phyloP scores from a whole-genome alignment of 2,888 invertebrate species.

The Caenorhabditis angaria region DNA sequence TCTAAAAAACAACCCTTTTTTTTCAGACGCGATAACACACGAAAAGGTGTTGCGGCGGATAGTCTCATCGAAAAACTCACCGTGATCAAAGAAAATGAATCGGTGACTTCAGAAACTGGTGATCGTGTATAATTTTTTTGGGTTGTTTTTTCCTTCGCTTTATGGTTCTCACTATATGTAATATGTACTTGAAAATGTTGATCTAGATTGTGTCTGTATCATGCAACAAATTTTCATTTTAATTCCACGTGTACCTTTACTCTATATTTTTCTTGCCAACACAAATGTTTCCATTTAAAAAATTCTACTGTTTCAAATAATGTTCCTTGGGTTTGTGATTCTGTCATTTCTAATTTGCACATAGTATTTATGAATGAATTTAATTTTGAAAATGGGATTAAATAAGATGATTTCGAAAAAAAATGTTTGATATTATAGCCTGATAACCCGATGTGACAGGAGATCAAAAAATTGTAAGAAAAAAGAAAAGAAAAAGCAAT shows the following conservation, averaged over 20 bases:
- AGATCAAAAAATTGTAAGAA: not conserved
- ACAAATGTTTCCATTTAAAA: not conserved
- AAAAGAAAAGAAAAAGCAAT: not conserved
- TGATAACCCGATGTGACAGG: not conserved
- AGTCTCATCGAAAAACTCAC: slow-evolving; percentile 55
- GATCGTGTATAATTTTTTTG: slow-evolving; percentile 40
- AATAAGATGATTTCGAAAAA: slow-evolving; percentile 7
- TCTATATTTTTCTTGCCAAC: not conserved
- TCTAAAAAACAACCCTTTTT: slow-evolving; percentile 4
- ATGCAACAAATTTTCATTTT: not conserved
- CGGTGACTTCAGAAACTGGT: slow-evolving; percentile 52
- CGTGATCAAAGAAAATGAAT: slow-evolving; percentile 57
- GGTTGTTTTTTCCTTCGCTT: not conserved
- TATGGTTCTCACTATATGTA: not conserved
- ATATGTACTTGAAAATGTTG: not conserved
- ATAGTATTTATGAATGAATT: slow-evolving; percentile 8
- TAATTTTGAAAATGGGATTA: not conserved
- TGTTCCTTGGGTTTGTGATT: slow-evolving; percentile 1
- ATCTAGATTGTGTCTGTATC: slow-evolving; percentile 3
- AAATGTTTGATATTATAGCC: slow-evolving; percentile 2
- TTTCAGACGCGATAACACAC: slow-evolving; percentile 39
- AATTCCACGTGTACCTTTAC: slow-evolving; percentile 6
- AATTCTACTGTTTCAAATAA: no score
- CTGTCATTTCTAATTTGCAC: slow-evolving; percentile 3
- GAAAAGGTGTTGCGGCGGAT: slow-evolving; percentile 34